Base-by-base conservation (phyloP, 2,888 invertebrate genomes). In the Gnatocerus cornutus region DNA sequence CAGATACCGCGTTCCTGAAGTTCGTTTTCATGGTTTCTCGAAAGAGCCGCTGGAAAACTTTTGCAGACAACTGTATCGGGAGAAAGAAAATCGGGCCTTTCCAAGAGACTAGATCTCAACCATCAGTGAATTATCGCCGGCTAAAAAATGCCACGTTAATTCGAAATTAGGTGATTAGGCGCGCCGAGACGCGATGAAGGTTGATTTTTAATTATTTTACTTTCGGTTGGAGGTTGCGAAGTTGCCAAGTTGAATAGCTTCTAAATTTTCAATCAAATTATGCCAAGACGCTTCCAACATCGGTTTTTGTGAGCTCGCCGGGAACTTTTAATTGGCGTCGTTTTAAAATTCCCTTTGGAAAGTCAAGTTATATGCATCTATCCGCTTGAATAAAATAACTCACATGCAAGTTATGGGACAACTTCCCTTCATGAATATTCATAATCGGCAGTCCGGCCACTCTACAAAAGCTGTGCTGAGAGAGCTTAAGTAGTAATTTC, bases 401-500 rank as follows among this genome's bases (percentile, higher is more conserved):
- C 68, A 70, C 72, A 71, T 74, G 65, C 71, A 72, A 71, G 74
- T 69, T 74, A 73, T 72, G 73, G 71, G 67, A 73, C 72, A 74
- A 78, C 69, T 75, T 75, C 73, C 68, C 50, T 59, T 76, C 73
- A 78, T 79, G 78, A 79, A 79, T 79, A 79, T 79, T 76, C 76
- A 79, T 72, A 68, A 68, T 69, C 66, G 61, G 69, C 69, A 68
- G 71, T 70, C 63, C 71, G 71, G 73, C 76, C 75, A 76, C 74
- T 77, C 67, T 53, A 72, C 74, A 72, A 73, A 77, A 78, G 76
- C 77, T 75, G 73, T 75, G 76, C 76, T 71, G 68, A 71, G 71
- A 74, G 74, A 76, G 77, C 77, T 77, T 77, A 77, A 77, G 75
- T 77, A 76, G 78, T 77, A 78, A 78, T 77, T 78, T 77, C 74